Percentiles rank a stretch among this genome's conserved stretches.
Evolutionary conservation across 2,888 invertebrate species (phyloP).

Genomic region (Cremastinae sp.): DNA sequence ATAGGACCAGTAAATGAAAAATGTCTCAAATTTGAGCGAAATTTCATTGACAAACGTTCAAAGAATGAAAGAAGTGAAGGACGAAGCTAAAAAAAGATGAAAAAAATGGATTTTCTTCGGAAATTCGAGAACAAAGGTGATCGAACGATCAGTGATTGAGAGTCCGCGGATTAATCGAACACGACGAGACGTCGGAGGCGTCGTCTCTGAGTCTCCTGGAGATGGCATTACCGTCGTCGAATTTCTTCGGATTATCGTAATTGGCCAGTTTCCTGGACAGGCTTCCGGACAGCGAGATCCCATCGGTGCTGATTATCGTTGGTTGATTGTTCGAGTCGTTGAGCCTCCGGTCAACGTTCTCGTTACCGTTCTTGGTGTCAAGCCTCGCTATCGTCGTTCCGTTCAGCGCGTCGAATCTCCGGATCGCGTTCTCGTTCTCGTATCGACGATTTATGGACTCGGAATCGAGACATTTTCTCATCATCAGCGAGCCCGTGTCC

Average conservation of each 20-base stretch:
- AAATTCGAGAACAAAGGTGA: too few relatives aligned
- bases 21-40: too few relatives aligned
- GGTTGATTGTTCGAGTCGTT: conserved; percentile 53
- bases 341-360: conserved; percentile 71
- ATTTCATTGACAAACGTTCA: too few relatives aligned
- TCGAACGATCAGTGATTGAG: conserved; percentile 71
- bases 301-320: conserved; percentile 69
- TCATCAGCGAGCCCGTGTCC: too few relatives aligned
- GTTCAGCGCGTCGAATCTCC: conserved; percentile 68
- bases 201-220: conserved; percentile 73
- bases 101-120: too few relatives aligned
- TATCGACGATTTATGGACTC: conserved; percentile 75
- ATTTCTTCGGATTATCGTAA: conserved; percentile 73
- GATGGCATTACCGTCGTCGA: conserved; percentile 71
- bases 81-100: too few relatives aligned
- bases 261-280: conserved; percentile 73
- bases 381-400: too few relatives aligned
- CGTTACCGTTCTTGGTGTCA: conserved; percentile 73
- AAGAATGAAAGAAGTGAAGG: too few relatives aligned
- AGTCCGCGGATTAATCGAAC: conserved; percentile 71
- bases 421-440: conserved; percentile 70
- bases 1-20: too few relatives aligned
- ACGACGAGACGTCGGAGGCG: conserved; percentile 72
- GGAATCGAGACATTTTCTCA: conserved; percentile 73
- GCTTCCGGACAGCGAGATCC: conserved; percentile 72